phyloP scores from a whole-genome alignment of 2,888 invertebrate species.

The Hydraecia micacea region DNA sequence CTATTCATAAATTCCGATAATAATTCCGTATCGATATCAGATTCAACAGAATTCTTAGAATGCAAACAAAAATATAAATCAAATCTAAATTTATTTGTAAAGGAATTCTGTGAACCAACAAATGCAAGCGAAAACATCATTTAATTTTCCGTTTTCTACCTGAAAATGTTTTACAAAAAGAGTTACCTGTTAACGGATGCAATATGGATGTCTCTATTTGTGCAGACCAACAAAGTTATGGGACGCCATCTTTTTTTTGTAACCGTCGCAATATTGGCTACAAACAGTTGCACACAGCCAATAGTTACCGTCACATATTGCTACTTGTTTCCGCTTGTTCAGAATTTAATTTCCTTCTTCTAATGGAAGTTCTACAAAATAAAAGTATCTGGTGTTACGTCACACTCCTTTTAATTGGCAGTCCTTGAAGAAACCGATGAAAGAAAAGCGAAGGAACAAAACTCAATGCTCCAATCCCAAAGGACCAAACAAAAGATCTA shows the following conservation, averaged over 20 bases:
- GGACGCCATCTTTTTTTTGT: constrained; percentile 22
- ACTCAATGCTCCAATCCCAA: not conserved
- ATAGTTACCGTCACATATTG: constrained; percentile 39
- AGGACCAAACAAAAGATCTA: not conserved
- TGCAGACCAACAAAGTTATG: constrained; percentile 12
- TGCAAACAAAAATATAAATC: not conserved
- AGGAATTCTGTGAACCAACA: not conserved
- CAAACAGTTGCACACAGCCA: constrained; percentile 18
- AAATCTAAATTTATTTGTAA: not conserved
- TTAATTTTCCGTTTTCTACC: not conserved
- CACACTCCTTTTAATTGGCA: constrained; percentile 2
- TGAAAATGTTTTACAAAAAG: not conserved
- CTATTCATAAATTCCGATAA: not conserved
- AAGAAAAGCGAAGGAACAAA: not conserved
- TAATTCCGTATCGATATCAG: not conserved
- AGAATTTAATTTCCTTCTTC: constrained; percentile 29
- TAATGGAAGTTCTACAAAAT: constrained; percentile 9
- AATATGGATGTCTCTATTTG: not conserved
- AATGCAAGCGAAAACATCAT: not conserved
- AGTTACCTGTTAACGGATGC: not conserved
- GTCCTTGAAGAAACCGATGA: not conserved
- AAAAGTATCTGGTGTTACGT: not conserved
- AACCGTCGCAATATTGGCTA: constrained; percentile 26
- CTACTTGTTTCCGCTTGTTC: constrained; percentile 28
- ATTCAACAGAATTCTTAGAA: not conserved